phyloP scores from a whole-genome alignment of 2,888 invertebrate species.

The Drosophila planitibia region DNA sequence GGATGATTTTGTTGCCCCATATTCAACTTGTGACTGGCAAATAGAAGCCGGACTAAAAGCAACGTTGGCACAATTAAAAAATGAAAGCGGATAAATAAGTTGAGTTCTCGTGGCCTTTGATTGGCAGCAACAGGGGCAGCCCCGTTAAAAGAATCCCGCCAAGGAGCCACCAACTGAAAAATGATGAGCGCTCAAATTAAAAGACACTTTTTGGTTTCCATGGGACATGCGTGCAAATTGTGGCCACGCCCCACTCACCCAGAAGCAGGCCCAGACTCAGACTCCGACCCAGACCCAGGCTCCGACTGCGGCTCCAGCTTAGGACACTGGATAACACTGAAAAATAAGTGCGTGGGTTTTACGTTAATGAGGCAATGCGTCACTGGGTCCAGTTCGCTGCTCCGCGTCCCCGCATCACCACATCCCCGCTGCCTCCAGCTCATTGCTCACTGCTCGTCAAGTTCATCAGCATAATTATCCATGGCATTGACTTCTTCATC shows the following conservation, averaged over 20 bases:
- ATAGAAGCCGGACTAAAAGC: slow-evolving; percentile 52
- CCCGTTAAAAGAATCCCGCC: not conserved
- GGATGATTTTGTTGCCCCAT: slow-evolving; percentile 45
- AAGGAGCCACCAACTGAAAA: slow-evolving; percentile 13
- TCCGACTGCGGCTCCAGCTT: not conserved
- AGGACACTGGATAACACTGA: not conserved
- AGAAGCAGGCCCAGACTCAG: not conserved
- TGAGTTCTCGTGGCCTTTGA: slow-evolving; percentile 66
- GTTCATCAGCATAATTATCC: slow-evolving; percentile 80
- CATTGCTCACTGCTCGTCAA: slow-evolving; percentile 54
- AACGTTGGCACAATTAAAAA: slow-evolving; percentile 70
- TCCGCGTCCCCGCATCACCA: not conserved
- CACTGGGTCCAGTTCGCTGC: slow-evolving; percentile 55
- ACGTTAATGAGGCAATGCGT: slow-evolving; percentile 79
- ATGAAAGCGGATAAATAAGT: slow-evolving; percentile 75
- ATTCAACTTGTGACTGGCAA: slow-evolving; percentile 59
- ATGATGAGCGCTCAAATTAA: slow-evolving; percentile 64
- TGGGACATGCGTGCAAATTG: slow-evolving; percentile 76
- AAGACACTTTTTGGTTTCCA: slow-evolving; percentile 72
- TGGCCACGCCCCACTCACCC: slow-evolving; percentile 11
- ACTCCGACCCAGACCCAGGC: not conserved
- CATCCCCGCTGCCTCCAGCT: not conserved
- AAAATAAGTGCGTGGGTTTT: slow-evolving; percentile 71
- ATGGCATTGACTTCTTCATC: slow-evolving; percentile 80
- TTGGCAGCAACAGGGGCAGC: slow-evolving; percentile 5